These are phyloP conservation scores for Pantelozetes paolii DNA, from an alignment of 2,888 invertebrate species.

Conservation along the genomic window DNA sequence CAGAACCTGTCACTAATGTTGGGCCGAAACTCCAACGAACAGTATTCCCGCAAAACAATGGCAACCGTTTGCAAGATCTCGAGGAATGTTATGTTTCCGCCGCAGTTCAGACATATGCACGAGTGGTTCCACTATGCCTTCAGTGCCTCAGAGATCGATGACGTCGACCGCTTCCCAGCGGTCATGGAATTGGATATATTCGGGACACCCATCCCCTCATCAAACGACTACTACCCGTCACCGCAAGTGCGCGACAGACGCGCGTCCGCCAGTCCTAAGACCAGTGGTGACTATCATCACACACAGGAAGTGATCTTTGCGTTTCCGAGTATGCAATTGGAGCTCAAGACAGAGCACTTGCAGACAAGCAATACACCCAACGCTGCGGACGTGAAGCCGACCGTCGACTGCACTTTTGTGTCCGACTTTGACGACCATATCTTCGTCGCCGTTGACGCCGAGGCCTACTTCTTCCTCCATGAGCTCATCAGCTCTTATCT, in stretches of 20 bases:
- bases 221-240: slow-evolving; percentile 51
- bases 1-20: slow-evolving; percentile 85
- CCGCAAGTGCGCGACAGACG: slow-evolving; percentile 46
- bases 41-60: slow-evolving; percentile 61
- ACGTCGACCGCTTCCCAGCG: slow-evolving; percentile 43
- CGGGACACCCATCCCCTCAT: slow-evolving; percentile 55
- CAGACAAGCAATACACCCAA: slow-evolving; percentile 71
- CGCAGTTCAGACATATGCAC: slow-evolving; percentile 85
- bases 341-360: slow-evolving; percentile 84
- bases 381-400: slow-evolving; percentile 63
- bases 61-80: slow-evolving; percentile 90
- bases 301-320: slow-evolving; percentile 94
- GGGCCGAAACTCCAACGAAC: slow-evolving; percentile 60
- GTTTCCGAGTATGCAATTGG: slow-evolving; percentile 83
- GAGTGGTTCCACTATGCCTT: slow-evolving; percentile 98
- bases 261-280: slow-evolving; percentile 52
- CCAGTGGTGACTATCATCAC: slow-evolving; percentile 72
- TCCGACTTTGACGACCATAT: slow-evolving; percentile 99
- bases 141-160: slow-evolving; percentile 87
- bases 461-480: slow-evolving; percentile 95
- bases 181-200: slow-evolving; percentile 57
- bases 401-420: slow-evolving; percentile 92
- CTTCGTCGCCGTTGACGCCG: slow-evolving; percentile 95
- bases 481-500: slow-evolving; percentile 94
- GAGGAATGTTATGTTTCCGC: slow-evolving; percentile 85